Conservation (phyloP, 2,113 vertebrate species). For the Salminus brasiliensis region DNA sequence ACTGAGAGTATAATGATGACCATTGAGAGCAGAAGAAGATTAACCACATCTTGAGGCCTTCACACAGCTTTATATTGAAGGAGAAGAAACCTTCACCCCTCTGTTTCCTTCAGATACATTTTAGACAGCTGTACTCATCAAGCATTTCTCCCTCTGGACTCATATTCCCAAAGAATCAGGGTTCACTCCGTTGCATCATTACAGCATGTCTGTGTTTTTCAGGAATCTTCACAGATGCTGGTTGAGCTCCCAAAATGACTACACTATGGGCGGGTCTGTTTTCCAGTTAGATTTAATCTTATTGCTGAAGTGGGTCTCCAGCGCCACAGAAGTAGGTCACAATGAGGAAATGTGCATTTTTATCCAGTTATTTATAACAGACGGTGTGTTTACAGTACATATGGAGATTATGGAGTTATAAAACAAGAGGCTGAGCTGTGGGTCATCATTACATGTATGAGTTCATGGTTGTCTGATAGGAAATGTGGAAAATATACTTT, state of each 20-base stretch:
- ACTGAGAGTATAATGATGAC: not conserved
- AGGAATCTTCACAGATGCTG: not conserved
- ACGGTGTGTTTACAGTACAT: not conserved
- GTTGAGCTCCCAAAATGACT: conserved; percentile 27
- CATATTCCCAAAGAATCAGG: not conserved
- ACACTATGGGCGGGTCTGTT: conserved; percentile 25
- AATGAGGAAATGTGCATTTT: conserved; percentile 52
- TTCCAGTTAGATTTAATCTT: conserved; percentile 49
- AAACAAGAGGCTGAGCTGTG: conserved; percentile 4
- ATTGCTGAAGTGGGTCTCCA: conserved; percentile 49
- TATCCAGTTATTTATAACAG: conserved; percentile 59
- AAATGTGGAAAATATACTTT: too few relatives aligned
- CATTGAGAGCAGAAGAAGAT: not conserved
- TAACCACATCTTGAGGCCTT: not conserved
- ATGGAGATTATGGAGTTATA: not conserved
- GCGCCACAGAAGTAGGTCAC: conserved; percentile 67
- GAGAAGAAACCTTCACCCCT: not conserved
- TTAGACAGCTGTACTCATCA: not conserved
- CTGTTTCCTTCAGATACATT: not conserved
- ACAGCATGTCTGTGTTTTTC: not conserved
- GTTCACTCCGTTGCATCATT: not conserved
- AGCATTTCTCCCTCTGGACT: not conserved
- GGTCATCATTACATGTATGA: not conserved
- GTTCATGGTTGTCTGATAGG: not conserved
- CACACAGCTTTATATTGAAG: not conserved